A percentile compares a stretch with the other conserved stretches of the same genome.
phyloP scores from a whole-genome alignment of 2,113 vertebrate genomes.

The Xiphophorus hellerii region DNA sequence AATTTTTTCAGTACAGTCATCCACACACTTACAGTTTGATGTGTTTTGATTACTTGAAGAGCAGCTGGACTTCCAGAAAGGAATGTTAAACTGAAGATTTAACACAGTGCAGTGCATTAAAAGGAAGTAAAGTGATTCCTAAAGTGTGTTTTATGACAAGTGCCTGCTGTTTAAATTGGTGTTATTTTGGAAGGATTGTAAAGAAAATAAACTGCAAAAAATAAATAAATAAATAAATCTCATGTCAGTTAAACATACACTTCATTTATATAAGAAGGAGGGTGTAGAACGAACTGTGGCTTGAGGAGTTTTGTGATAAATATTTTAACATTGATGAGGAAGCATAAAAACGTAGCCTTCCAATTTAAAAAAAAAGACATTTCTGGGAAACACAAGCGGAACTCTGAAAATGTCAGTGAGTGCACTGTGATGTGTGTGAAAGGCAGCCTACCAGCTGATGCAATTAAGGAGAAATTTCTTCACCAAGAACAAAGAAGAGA shows the following conservation, averaged over 20 bases:
- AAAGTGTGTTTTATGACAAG: not conserved
- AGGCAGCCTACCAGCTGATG: not conserved
- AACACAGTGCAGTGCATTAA: not conserved
- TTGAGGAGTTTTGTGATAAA: not conserved
- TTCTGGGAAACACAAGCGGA: not conserved
- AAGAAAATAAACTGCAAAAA: not conserved
- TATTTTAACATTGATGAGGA: not conserved
- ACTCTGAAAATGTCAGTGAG: not conserved
- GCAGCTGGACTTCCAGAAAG: not conserved
- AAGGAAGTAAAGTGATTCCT: not conserved
- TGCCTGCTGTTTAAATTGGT: not conserved
- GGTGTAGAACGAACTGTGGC: not conserved
- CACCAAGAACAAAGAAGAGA: not conserved
- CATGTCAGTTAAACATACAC: not conserved
- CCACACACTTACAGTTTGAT: slow-evolving; percentile 3
- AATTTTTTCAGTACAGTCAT: not conserved
- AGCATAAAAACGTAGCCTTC: not conserved
- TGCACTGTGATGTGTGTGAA: not conserved
- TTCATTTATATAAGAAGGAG: not conserved
- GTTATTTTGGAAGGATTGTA: not conserved
- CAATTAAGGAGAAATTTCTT: not conserved
- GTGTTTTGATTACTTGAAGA: not conserved
- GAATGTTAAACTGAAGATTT: not conserved
- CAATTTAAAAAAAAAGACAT: not conserved
- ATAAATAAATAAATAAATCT: not conserved